Evolutionary conservation across 2,113 vertebrate genomes (phyloP).

Genomic region (Leucopsar rothschildi): DNA sequence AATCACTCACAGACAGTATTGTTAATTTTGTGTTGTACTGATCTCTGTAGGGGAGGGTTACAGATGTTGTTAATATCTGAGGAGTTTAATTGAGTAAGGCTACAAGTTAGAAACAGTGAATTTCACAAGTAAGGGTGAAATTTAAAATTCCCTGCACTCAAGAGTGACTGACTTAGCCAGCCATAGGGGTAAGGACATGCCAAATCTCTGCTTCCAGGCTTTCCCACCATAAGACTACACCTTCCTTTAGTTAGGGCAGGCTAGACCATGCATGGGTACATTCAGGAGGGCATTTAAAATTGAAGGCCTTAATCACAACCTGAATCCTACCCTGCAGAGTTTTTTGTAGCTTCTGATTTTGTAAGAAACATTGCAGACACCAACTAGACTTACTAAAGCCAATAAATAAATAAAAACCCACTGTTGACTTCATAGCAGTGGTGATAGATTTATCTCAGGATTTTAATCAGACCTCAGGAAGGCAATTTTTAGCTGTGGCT

Average conservation of each 20-base stretch:
- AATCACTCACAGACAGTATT: neutral
- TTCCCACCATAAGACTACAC: neutral
- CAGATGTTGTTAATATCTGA: neutral
- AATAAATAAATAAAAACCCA: neutral
- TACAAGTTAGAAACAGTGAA: neutral
- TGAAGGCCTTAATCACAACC: neutral
- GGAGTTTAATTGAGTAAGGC: neutral
- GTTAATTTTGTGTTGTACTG: neutral
- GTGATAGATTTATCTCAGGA: slow-evolving; percentile 27
- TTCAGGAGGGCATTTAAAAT: neutral
- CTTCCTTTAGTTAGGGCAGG: neutral
- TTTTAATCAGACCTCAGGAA: slow-evolving; percentile 56
- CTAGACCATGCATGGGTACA: neutral
- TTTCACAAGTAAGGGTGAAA: neutral
- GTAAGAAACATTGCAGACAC: neutral
- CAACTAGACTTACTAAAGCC: neutral
- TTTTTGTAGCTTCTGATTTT: neutral
- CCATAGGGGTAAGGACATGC: neutral
- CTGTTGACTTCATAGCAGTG: neutral
- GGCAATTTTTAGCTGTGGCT: slow-evolving; percentile 56
- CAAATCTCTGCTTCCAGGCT: neutral
- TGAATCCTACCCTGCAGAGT: neutral
- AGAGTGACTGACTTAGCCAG: neutral
- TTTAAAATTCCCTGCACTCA: neutral
- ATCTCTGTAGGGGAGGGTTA: neutral